Percentiles rank a stretch among this genome's conserved stretches.
Evolutionary conservation across 2,888 invertebrate genomes (phyloP).

Genomic region (Adineta ricciae): DNA sequence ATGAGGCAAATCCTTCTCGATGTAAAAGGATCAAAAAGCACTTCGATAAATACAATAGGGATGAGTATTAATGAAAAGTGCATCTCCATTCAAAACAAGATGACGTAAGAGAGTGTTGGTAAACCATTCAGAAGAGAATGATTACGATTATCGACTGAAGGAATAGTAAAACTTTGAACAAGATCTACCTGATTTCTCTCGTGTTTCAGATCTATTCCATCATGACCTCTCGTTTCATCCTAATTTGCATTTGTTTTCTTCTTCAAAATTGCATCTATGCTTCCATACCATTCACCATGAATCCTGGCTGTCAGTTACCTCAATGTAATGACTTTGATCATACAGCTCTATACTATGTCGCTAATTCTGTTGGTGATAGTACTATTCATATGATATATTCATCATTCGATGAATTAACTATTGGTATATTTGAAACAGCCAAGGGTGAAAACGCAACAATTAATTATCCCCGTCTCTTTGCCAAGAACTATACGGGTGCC

Average conservation of each 20-base stretch:
- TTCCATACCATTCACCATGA: not conserved
- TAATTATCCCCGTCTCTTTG: not conserved
- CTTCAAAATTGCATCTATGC: not conserved
- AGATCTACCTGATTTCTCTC: no score
- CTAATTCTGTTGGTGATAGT: not conserved
- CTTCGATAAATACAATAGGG: no score
- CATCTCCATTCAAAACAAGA: no score
- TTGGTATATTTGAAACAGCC: not conserved
- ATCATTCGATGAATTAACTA: not conserved
- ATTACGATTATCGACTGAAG: slow-evolving; percentile 24
- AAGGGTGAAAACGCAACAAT: not conserved
- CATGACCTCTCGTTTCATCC: not conserved
- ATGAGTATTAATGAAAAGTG: no score
- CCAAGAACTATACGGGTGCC: not conserved
- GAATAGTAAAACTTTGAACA: slow-evolving; percentile 18
- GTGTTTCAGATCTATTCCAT: not conserved
- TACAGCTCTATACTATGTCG: not conserved
- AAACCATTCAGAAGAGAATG: not conserved
- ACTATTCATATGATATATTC: not conserved
- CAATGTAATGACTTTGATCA: not conserved
- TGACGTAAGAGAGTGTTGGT: no score
- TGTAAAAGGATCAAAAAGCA: no score
- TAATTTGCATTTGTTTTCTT: not conserved
- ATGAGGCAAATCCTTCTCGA: slow-evolving; percentile 36
- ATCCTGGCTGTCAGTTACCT: not conserved